A percentile compares a stretch with the other conserved stretches of the same genome.
These are phyloP conservation scores for Pseudochirops corinnae DNA, from an alignment of 2,797 vertebrate genomes.

Conservation along the genomic window DNA sequence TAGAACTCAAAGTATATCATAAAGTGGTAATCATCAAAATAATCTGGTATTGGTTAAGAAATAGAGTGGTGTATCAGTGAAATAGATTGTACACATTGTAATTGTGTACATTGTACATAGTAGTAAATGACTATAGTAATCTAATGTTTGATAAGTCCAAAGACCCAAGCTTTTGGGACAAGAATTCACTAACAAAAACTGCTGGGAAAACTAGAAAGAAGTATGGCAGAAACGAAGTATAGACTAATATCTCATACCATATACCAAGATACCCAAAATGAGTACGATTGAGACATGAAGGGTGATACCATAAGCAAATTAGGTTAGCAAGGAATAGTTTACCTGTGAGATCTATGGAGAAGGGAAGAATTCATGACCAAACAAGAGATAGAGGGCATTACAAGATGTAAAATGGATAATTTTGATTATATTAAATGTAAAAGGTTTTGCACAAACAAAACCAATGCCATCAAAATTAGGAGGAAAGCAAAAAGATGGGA, in stretches of 20 bases:
- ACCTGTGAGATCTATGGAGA: neutral
- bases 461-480: neutral
- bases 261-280: neutral
- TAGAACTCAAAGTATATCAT: neutral
- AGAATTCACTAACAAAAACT: neutral
- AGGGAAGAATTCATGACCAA: neutral
- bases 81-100: neutral
- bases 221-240: neutral
- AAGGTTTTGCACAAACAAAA: neutral
- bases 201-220: neutral
- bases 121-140: neutral
- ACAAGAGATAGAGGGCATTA: neutral
- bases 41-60: neutral
- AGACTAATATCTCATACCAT: neutral
- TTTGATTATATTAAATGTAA: neutral
- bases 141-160: neutral
- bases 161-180: neutral
- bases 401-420: neutral
- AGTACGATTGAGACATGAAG: neutral
- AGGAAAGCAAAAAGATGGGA: neutral
- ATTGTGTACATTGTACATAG: neutral
- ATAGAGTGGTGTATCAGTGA: neutral
- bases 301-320: neutral
- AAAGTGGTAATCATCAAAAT: neutral
- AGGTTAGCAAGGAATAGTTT: neutral